Conservation (phyloP, 1,140 invertebrate genomes). For the Delia radicum region DNA sequence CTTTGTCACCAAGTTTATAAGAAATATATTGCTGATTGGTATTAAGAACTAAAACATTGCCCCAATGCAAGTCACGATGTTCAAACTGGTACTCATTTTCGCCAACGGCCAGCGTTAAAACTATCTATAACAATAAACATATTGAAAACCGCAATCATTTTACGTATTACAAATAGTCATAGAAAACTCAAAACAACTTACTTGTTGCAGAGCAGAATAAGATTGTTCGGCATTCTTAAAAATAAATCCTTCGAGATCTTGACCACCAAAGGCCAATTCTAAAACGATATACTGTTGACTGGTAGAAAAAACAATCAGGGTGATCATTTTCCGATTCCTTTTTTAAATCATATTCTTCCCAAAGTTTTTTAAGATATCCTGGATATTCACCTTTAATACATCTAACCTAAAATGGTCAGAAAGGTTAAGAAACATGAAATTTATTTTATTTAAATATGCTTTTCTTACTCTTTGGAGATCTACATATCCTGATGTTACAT, state of each 20-base stretch:
- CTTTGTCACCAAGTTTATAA: slow-evolving; percentile 59
- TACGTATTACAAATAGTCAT: too few relatives aligned
- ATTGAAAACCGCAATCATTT: background rate
- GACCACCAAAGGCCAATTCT: slow-evolving; percentile 79
- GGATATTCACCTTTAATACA: slow-evolving; percentile 77
- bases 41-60: slow-evolving; percentile 78
- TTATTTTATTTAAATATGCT: background rate
- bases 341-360: slow-evolving; percentile 73
- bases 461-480: slow-evolving; percentile 54
- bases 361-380: slow-evolving; percentile 69
- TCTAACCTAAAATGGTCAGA: slow-evolving; percentile 57
- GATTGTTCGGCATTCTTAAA: slow-evolving; percentile 72
- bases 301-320: slow-evolving; percentile 67
- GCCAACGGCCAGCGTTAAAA: slow-evolving; percentile 76
- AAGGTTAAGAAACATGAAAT: too few relatives aligned
- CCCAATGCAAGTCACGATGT: slow-evolving; percentile 91
- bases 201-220: slow-evolving; percentile 70
- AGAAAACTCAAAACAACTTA: too few relatives aligned
- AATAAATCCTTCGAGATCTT: slow-evolving; percentile 74
- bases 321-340: slow-evolving; percentile 79
- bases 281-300: slow-evolving; percentile 80
- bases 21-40: slow-evolving; percentile 59
- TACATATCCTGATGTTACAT: slow-evolving; percentile 69
- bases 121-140: slow-evolving; percentile 61
- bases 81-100: slow-evolving; percentile 84